Conservation (phyloP, 1,140 invertebrate species). For the Bombus picipes region DNA sequence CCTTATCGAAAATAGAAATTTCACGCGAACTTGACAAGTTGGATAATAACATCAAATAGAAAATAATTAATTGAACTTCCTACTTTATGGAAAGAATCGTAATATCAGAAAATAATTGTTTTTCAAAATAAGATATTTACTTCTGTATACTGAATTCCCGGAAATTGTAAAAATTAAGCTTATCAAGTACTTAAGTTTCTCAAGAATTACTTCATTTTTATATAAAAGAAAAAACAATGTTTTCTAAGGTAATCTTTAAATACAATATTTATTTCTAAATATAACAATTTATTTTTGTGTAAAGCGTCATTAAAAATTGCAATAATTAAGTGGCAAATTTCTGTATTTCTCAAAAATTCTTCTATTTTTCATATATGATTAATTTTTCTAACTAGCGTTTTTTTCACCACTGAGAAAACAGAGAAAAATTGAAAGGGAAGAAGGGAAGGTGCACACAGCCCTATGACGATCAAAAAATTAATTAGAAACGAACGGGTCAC, state of each 20-base stretch:
- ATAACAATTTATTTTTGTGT: too few relatives aligned
- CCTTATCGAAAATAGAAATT: not conserved
- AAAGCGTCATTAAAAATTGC: not conserved
- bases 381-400: not conserved
- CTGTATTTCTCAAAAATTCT: not conserved
- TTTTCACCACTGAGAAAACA: not conserved
- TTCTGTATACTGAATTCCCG: not conserved
- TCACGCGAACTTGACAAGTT: not conserved
- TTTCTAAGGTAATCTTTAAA: too few relatives aligned
- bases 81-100: not conserved
- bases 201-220: not conserved
- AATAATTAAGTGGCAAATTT: not conserved
- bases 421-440: not conserved
- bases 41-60: not conserved
- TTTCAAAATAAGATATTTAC: not conserved
- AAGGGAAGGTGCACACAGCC: not conserved
- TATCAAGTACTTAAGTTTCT: not conserved
- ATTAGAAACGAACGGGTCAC: slow-evolving; percentile 1
- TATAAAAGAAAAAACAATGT: not conserved
- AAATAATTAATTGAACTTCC: not conserved
- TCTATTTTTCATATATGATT: not conserved
- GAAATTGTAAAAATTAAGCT: not conserved
- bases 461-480: slow-evolving; percentile 3
- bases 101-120: not conserved
- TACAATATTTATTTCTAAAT: too few relatives aligned